Conservation (phyloP, 2,113 vertebrate species). For the Mobula hypostoma region DNA sequence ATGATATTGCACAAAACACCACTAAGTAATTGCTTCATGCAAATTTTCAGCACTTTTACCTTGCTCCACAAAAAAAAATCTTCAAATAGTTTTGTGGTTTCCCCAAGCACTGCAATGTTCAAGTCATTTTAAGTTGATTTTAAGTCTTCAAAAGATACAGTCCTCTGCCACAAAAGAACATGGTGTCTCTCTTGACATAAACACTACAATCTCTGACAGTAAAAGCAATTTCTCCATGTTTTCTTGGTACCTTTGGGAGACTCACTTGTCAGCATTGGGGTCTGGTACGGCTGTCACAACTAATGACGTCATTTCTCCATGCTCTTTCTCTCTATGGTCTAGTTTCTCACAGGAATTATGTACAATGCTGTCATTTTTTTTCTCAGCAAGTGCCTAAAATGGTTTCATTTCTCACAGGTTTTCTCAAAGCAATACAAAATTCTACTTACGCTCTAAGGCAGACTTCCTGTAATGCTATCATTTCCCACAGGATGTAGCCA, state of each 20-base stretch:
- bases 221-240: background rate
- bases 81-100: background rate
- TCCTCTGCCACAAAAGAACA: background rate
- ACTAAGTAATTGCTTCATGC: background rate
- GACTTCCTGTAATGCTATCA: background rate
- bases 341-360: background rate
- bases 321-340: background rate
- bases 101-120: background rate
- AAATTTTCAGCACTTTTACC: background rate
- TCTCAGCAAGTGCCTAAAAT: slow-evolving; percentile 8
- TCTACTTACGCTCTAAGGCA: background rate
- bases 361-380: slow-evolving; percentile 9
- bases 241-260: background rate
- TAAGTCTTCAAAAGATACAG: background rate
- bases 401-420: slow-evolving; percentile 13
- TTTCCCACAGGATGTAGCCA: background rate
- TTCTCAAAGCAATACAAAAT: background rate
- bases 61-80: background rate
- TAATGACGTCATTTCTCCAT: slow-evolving; percentile 13
- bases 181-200: background rate
- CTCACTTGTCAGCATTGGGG: background rate
- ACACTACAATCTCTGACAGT: background rate
- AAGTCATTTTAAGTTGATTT: background rate
- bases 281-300: background rate
- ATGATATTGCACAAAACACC: background rate